phyloP scores from a whole-genome alignment of 2,797 vertebrate genomes.

The Emys orbicularis region DNA sequence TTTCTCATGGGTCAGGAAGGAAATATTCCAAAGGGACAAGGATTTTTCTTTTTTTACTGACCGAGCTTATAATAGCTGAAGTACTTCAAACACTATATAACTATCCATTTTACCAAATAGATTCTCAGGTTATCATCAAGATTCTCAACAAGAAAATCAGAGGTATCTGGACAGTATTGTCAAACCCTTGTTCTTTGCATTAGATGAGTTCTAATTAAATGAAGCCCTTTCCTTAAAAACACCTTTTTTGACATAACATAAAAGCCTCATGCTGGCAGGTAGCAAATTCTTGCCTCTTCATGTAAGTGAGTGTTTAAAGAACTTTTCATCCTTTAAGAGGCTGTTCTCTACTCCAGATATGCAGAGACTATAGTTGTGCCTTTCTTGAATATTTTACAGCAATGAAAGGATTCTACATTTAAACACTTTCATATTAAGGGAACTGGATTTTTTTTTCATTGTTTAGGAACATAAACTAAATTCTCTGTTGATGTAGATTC shows the following conservation, averaged over 20 bases:
- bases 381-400: neutral
- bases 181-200: neutral
- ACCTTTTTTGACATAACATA: neutral
- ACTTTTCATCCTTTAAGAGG: neutral
- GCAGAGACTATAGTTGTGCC: neutral
- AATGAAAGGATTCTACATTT: neutral
- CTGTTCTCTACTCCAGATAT: conserved; percentile 12
- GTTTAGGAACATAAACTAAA: neutral
- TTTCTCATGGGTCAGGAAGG: neutral
- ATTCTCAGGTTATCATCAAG: neutral
- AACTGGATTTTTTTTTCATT: neutral
- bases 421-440: neutral
- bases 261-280: neutral
- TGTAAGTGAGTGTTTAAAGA: neutral
- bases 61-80: neutral
- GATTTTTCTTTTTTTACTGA: neutral
- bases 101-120: neutral
- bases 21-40: neutral
- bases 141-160: neutral
- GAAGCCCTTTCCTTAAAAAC: neutral
- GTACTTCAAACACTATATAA: neutral
- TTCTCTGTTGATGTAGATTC: conserved; percentile 6
- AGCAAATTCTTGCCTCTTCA: neutral
- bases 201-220: neutral
- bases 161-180: neutral